A percentile compares a stretch with the other conserved stretches of the same genome.
Evolutionary conservation across 2,888 invertebrate species (phyloP).

Genomic region (Crocallis elinguaria): DNA sequence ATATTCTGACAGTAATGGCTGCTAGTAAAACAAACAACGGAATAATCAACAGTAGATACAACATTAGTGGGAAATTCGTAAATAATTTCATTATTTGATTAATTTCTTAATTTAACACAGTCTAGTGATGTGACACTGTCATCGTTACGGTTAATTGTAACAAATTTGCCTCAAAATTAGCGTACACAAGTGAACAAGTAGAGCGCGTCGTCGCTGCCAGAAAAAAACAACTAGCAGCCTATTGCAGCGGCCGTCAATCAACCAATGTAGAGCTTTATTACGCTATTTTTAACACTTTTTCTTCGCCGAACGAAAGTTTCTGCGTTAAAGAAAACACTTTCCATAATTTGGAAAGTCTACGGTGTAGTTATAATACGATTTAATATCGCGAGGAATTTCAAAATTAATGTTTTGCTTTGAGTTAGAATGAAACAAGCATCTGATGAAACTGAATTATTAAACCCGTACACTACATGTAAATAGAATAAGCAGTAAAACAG

Average conservation of each 20-base stretch:
- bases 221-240: conserved; percentile 47
- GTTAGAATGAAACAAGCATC: not conserved
- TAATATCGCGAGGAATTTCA: not conserved
- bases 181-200: conserved; percentile 55
- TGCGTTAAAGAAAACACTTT: conserved; percentile 60
- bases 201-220: conserved; percentile 54
- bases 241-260: conserved; percentile 56
- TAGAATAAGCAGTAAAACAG: no score
- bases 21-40: no score
- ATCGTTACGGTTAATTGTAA: conserved; percentile 52
- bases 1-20: not conserved
- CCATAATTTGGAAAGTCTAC: conserved; percentile 56
- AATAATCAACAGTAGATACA: not conserved
- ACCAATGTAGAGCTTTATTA: conserved; percentile 51
- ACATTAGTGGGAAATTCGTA: not conserved
- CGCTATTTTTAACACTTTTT: conserved; percentile 51
- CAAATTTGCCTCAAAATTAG: conserved; percentile 57
- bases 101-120: conserved; percentile 14
- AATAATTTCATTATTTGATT: conserved; percentile 10
- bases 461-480: no score
- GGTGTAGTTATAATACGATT: conserved; percentile 3
- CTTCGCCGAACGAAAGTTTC: conserved; percentile 52
- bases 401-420: not conserved
- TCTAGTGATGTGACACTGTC: conserved; percentile 37
- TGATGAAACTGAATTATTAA: not conserved